Evolutionary conservation across 2,888 invertebrate species (phyloP), one percentile per base, ranked within the genome.

Genomic region (Teleogryllus oceanicus): DNA sequence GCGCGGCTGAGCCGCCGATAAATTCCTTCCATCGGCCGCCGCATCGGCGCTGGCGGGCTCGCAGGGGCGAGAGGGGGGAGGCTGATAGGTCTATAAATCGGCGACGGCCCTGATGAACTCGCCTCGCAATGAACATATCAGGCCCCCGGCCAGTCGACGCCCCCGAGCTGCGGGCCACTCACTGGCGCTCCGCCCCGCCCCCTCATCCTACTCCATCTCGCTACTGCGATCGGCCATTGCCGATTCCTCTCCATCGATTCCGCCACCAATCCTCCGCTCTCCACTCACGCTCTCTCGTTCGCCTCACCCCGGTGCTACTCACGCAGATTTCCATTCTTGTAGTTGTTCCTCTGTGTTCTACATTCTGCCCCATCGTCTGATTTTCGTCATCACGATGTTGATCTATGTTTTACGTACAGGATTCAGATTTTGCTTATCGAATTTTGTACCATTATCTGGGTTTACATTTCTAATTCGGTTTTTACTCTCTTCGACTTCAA

Each of bases 71-170:
- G 62, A 5, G 13, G 1, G 62, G 62, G n/a, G 62, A n/a, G 62
- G n/a, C 62, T 62, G 62, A 62, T 62, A 62, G 62, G 62, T 62
- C 62, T 62, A 62, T 62, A 62, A 62, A 62, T 62, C 62, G 62
- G n/a, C 62, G 62, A n/a, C 13, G 62, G n/a, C n/a, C 62, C 62
- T 62, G 62, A 62, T 62, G 62, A 62, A 62, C 62, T 62, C 62
- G 24, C 62, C 37, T 37, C 37, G 37, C 37, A 37, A 37, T 37
- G 37, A 37, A 37, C 37, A 37, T 37, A 37, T 37, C 37, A 37
- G 37, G 37, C 37, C 37, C 37, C 37, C 37, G 37, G 37, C 37
- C 37, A 37, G 37, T 37, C 37, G 37, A 37, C 37, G 62, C 62
- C 16, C n/a, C 62, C 62, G 62, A 37, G 37, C 37, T 5, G 37